These are phyloP conservation scores for Heliconius cydno DNA, from an alignment of 2,888 invertebrate genomes.

Conservation along the genomic window DNA sequence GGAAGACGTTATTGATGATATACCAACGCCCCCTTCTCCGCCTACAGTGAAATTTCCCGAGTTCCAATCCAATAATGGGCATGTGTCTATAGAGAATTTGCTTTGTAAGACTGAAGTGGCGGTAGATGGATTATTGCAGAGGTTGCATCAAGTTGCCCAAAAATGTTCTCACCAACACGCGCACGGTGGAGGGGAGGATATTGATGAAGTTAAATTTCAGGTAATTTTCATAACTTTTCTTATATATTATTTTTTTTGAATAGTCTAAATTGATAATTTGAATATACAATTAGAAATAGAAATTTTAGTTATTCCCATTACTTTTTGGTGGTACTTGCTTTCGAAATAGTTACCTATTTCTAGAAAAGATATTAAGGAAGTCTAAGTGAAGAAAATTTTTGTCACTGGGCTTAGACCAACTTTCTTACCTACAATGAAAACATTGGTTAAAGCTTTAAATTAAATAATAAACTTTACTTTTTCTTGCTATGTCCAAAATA, in stretches of 20 bases:
- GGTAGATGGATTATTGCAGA: slow-evolving; percentile 86
- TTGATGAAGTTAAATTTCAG: slow-evolving; percentile 90
- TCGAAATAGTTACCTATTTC: no score
- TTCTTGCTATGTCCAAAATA: neutral
- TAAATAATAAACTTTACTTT: neutral
- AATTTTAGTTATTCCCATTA: no score
- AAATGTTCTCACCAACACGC: slow-evolving; percentile 89
- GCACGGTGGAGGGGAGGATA: slow-evolving; percentile 89
- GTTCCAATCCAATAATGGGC: slow-evolving; percentile 78
- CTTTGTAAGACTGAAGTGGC: slow-evolving; percentile 88
- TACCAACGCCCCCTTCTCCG: slow-evolving; percentile 77
- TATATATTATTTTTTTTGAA: neutral
- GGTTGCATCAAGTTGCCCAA: slow-evolving; percentile 88
- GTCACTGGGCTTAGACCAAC: no score
- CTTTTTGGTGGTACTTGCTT: no score
- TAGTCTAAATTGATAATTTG: neutral
- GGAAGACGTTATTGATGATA: slow-evolving; percentile 75
- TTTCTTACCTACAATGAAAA: neutral
- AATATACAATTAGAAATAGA: no score
- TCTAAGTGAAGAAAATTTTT: no score
- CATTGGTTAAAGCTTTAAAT: neutral
- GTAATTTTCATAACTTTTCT: slow-evolving; percentile 56
- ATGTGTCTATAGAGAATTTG: slow-evolving; percentile 84
- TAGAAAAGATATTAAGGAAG: no score
- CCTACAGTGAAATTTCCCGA: slow-evolving; percentile 73